Conservation (phyloP, 1,140 invertebrate genomes). For the Aphidius gifuensis region DNA sequence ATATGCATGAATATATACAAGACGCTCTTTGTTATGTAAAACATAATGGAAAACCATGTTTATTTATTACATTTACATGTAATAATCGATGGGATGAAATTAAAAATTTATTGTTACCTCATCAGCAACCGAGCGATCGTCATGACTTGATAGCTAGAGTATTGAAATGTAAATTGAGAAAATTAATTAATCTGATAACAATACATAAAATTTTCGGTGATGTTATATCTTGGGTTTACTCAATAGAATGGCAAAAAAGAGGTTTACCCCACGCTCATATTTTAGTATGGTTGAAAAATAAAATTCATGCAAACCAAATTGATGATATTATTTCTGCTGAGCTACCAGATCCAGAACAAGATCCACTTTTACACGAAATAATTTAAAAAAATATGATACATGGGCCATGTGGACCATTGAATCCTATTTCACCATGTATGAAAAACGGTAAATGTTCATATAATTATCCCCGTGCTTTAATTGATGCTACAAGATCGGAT, state of each 20-base stretch:
- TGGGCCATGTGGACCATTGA: slow-evolving; percentile 44
- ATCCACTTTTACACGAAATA: slow-evolving; percentile 46
- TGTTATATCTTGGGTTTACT: slow-evolving; percentile 47
- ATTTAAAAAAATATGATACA: slow-evolving; percentile 44
- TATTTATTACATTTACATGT: slow-evolving; percentile 15
- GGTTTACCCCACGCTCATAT: slow-evolving; percentile 46
- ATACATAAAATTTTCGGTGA: slow-evolving; percentile 40
- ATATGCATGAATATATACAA: too few species aligned
- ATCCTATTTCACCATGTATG: slow-evolving; percentile 47
- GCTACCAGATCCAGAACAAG: slow-evolving; percentile 52
- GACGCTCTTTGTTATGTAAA: too few species aligned
- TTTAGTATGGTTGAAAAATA: slow-evolving; percentile 44
- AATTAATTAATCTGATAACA: slow-evolving; percentile 35
- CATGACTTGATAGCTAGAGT: slow-evolving; percentile 48
- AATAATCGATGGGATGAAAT: slow-evolving; percentile 51
- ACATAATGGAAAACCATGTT: too few species aligned
- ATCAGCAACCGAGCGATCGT: slow-evolving; percentile 36
- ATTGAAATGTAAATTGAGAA: slow-evolving; percentile 44
- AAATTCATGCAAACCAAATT: slow-evolving; percentile 34
- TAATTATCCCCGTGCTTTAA: slow-evolving; percentile 34
- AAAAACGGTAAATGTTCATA: slow-evolving; percentile 46
- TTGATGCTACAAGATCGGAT: slow-evolving; percentile 42
- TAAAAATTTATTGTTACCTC: slow-evolving; percentile 24
- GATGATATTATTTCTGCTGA: slow-evolving; percentile 54
- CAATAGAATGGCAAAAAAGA: slow-evolving; percentile 54